phyloP scores from a whole-genome alignment of 2,888 invertebrate genomes.

The Eulithis prunata region DNA sequence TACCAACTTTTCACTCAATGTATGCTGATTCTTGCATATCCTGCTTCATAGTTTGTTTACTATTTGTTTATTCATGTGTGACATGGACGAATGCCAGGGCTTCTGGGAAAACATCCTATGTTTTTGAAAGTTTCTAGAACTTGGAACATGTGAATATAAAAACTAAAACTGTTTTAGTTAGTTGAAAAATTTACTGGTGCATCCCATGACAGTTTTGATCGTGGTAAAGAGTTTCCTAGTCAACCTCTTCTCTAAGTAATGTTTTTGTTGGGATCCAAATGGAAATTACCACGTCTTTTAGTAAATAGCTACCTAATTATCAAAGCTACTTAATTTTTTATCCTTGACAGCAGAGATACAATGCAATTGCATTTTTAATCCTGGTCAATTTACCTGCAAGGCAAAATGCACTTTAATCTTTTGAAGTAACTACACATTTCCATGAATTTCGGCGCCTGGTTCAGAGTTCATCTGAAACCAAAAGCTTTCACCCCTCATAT shows the following conservation, averaged over 20 bases:
- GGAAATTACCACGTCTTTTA: no score
- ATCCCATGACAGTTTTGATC: no score
- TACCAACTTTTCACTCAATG: conserved; percentile 52
- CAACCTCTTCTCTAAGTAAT: no score
- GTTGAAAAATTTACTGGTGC: no score
- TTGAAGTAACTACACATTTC: not conserved
- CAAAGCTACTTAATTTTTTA: no score
- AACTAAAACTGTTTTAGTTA: no score
- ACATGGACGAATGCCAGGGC: conserved; percentile 7
- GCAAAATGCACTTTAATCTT: not conserved
- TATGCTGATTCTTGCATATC: conserved; percentile 47
- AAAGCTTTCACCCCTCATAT: not conserved
- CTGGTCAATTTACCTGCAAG: no score
- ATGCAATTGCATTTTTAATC: no score
- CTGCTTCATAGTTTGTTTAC: conserved; percentile 26
- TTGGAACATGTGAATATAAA: not conserved
- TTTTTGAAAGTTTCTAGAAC: not conserved
- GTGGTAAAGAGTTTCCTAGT: not conserved
- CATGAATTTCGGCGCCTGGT: not conserved
- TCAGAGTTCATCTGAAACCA: not conserved
- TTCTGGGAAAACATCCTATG: conserved; percentile 3
- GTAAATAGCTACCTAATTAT: no score
- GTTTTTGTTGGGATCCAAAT: no score
- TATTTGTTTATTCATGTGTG: conserved; percentile 21
- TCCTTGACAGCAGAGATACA: no score